Evolutionary conservation across 2,797 vertebrate genomes (phyloP).

Genomic region (Hippoglossus hippoglossus): DNA sequence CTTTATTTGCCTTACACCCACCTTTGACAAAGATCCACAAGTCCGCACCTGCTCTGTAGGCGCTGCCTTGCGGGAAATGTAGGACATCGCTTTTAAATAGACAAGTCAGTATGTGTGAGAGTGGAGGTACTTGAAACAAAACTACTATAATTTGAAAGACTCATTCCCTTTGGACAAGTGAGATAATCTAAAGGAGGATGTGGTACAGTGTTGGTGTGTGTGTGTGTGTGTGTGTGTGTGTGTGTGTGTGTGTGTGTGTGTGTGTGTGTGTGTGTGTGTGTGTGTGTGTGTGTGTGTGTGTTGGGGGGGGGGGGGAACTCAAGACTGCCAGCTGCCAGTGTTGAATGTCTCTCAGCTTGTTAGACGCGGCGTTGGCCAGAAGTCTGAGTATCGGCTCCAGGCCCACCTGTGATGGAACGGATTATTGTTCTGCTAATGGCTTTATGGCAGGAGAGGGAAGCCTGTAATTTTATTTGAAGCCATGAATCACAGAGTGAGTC

Average conservation of each 20-base stretch:
- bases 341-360: constrained; percentile 22
- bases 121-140: not conserved
- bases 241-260: not conserved
- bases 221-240: not conserved
- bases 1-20: constrained; percentile 18
- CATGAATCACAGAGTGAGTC: constrained; percentile 44
- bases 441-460: constrained; percentile 28
- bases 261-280: not conserved
- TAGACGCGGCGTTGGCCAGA: constrained; percentile 1
- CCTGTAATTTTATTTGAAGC: constrained; percentile 41
- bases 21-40: constrained; percentile 14
- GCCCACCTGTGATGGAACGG: constrained; percentile 7
- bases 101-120: not conserved
- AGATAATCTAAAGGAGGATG: not conserved
- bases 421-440: constrained; percentile 51
- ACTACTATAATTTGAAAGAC: no score
- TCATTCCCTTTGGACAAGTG: no score
- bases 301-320: not conserved
- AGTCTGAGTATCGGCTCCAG: constrained; percentile 25
- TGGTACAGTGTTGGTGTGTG: not conserved
- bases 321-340: constrained; percentile 36
- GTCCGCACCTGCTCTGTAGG: constrained; percentile 28
- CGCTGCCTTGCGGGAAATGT: constrained; percentile 22
- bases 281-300: not conserved
- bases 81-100: not conserved